Evolutionary conservation across 2,113 vertebrate genomes (phyloP).

Genomic region (Zosterops japonicus): DNA sequence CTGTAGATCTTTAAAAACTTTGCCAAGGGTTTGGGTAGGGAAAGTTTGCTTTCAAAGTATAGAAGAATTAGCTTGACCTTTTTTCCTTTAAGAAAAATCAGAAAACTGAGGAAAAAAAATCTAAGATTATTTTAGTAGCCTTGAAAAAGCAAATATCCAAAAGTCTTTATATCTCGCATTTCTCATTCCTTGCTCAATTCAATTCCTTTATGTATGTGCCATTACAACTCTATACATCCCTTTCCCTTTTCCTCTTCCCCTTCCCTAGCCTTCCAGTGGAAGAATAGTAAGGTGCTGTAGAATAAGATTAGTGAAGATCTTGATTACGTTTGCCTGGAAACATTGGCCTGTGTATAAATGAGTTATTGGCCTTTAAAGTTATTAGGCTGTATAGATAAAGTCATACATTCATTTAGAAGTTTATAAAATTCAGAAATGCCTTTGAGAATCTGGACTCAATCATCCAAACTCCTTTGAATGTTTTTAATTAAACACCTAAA

Average conservation of each 20-base stretch:
- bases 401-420: neutral
- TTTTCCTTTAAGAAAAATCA: neutral
- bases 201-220: neutral
- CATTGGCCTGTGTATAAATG: neutral
- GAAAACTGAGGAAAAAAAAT: neutral
- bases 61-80: neutral
- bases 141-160: neutral
- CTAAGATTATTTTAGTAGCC: neutral
- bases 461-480: neutral
- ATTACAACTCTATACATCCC: rapidly evolving
- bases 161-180: neutral
- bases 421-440: neutral
- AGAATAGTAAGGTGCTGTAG: neutral
- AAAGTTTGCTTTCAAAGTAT: neutral
- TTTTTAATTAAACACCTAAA: neutral
- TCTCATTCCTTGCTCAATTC: neutral
- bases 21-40: neutral
- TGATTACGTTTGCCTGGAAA: neutral
- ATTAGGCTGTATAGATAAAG: neutral
- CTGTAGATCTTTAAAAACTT: neutral
- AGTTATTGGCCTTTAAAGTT: neutral
- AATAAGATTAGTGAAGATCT: neutral
- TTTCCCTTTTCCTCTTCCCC: rapidly evolving
- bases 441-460: neutral
- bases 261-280: neutral